A percentile compares a stretch with the other conserved stretches of the same genome.
These are phyloP conservation scores for Gari tellinella DNA, from an alignment of 2,888 invertebrate genomes.

Conservation along the genomic window DNA sequence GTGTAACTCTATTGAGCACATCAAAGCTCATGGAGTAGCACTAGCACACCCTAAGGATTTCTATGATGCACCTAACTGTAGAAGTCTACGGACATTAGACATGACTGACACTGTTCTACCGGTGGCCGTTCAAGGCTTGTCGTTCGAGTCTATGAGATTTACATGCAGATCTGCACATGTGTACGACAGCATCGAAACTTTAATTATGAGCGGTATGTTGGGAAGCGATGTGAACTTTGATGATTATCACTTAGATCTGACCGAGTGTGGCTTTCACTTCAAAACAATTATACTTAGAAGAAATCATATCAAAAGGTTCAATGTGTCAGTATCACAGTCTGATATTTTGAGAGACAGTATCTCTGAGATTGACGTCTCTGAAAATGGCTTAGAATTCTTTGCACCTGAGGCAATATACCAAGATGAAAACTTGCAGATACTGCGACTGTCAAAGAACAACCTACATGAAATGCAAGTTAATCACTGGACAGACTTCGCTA, in stretches of 20 bases:
- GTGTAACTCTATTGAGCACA: neutral
- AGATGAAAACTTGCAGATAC: neutral
- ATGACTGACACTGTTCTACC: neutral
- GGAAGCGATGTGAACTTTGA: neutral
- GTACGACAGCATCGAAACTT: neutral
- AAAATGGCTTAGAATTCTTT: constrained; percentile 13
- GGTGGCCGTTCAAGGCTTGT: neutral
- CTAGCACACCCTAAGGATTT: too few species aligned
- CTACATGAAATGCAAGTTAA: constrained; percentile 5
- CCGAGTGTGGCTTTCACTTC: neutral
- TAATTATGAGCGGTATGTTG: neutral
- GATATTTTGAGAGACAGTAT: neutral
- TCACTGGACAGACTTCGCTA: neutral
- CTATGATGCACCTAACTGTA: constrained; percentile 1
- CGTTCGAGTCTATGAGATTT: too few species aligned
- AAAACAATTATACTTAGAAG: constrained; percentile 1
- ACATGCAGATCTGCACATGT: too few species aligned
- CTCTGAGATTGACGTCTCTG: constrained; percentile 13
- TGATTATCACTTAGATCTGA: neutral
- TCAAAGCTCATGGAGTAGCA: too few species aligned
- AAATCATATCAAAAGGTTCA: constrained; percentile 13
- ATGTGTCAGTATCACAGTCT: neutral
- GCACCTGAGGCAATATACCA: constrained; percentile 3
- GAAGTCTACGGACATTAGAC: neutral
- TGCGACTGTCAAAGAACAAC: constrained; percentile 12